Conservation (phyloP, 2,888 invertebrate genomes). For the Hirtodrosophila duncani region DNA sequence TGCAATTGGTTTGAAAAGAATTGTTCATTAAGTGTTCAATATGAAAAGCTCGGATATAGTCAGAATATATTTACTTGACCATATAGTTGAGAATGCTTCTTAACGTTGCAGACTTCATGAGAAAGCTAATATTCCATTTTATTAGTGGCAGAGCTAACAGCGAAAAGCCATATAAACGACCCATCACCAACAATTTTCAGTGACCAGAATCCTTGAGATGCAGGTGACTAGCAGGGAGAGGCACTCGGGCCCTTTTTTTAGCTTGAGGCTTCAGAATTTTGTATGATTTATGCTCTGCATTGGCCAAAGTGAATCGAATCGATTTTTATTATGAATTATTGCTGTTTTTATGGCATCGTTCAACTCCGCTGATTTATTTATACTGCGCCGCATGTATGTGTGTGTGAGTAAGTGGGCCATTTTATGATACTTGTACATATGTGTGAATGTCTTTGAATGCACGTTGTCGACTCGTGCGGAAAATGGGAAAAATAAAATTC, state of each 20-base stretch:
- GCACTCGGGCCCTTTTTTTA: conserved; percentile 10
- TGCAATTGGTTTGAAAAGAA: too few species aligned
- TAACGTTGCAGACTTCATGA: too few species aligned
- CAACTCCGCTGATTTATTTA: conserved; percentile 56
- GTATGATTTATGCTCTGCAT: conserved; percentile 52
- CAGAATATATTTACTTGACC: too few species aligned
- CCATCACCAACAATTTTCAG: too few species aligned
- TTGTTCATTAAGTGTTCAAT: too few species aligned
- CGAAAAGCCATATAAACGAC: too few species aligned
- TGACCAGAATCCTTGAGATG: not conserved
- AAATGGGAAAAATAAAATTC: conserved; percentile 58
- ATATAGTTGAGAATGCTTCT: too few species aligned
- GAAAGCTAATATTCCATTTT: too few species aligned
- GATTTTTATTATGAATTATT: conserved; percentile 66
- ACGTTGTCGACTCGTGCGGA: conserved; percentile 63
- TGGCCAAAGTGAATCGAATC: conserved; percentile 58
- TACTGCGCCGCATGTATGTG: conserved; percentile 19
- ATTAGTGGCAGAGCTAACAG: too few species aligned
- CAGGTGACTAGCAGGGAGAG: too few species aligned
- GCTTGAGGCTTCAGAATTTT: conserved; percentile 40
- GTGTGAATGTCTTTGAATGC: conserved; percentile 51
- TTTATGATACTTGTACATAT: conserved; percentile 10
- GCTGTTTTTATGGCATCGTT: conserved; percentile 59
- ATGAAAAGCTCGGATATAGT: too few species aligned
- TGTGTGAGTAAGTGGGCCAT: conserved; percentile 7